Evolutionary conservation across 2,888 invertebrate species (phyloP).

Genomic region (Anoplius nigerrimus): DNA sequence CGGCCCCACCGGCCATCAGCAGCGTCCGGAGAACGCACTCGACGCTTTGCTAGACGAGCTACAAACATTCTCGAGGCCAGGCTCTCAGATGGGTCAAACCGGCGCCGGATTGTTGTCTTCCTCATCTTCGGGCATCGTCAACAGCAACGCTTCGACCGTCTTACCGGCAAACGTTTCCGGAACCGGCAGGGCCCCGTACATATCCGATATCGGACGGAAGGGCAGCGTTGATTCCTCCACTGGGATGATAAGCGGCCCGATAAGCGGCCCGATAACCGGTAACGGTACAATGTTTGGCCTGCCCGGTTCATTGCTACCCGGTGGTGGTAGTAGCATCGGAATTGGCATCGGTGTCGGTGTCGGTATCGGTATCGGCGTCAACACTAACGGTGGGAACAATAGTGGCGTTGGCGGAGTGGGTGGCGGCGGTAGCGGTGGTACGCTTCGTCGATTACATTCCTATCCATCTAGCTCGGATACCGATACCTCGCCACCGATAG

Average conservation of each 20-base stretch:
- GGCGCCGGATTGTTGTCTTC: constrained; percentile 21
- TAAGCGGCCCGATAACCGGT: constrained; percentile 34
- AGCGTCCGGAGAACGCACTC: constrained; percentile 96
- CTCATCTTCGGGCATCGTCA: constrained; percentile 11
- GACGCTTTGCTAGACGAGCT: constrained; percentile 96
- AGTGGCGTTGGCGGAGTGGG: no score
- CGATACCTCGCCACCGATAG: constrained; percentile 85
- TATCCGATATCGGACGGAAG: constrained; percentile 77
- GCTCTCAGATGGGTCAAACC: constrained; percentile 67
- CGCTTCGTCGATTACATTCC: constrained; percentile 86
- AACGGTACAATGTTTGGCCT: constrained; percentile 58
- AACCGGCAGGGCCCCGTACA: constrained; percentile 73
- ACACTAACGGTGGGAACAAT: not conserved
- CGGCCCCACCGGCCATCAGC: constrained; percentile 77
- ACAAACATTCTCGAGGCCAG: constrained; percentile 91
- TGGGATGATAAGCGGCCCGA: constrained; percentile 49
- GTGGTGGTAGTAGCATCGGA: no score
- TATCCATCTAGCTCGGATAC: constrained; percentile 92
- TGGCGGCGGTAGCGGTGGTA: constrained; percentile 67
- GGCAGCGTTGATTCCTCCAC: constrained; percentile 77
- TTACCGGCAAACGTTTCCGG: constrained; percentile 75
- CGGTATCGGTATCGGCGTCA: not conserved
- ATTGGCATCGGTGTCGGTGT: no score
- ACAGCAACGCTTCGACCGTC: constrained; percentile 47
- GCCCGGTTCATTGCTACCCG: not conserved